A percentile compares a stretch with the other conserved stretches of the same genome.
Conservation (phyloP, 2,797 vertebrate genomes). For the Syngnathus acus region DNA sequence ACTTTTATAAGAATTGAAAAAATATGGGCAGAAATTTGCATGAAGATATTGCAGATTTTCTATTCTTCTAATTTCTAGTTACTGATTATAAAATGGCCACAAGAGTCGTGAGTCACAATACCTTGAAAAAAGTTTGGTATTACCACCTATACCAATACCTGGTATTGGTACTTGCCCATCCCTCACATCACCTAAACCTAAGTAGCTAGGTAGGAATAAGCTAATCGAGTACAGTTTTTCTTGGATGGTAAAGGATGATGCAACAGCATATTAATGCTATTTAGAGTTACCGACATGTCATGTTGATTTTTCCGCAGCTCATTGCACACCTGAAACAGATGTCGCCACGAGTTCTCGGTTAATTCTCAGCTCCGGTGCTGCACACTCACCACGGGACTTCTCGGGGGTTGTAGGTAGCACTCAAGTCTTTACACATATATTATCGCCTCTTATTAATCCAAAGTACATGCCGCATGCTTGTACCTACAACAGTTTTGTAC, state of each 20-base stretch:
- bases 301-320: constrained; percentile 14
- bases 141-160: no score
- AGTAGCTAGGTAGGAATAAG: not conserved
- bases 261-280: constrained; percentile 30
- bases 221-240: not conserved
- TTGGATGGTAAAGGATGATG: not conserved
- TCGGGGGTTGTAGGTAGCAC: constrained; percentile 54
- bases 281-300: constrained; percentile 40
- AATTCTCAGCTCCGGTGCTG: constrained; percentile 54
- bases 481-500: constrained; percentile 60
- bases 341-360: constrained; percentile 51
- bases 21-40: no score
- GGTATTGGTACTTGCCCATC: no score
- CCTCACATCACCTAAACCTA: no score
- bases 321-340: constrained; percentile 50
- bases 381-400: constrained; percentile 53
- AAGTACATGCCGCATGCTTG: constrained; percentile 64
- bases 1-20: no score
- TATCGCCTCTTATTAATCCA: constrained; percentile 63
- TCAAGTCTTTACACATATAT: constrained; percentile 62
- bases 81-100: no score
- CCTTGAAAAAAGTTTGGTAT: no score
- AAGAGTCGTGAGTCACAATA: no score
- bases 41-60: no score
- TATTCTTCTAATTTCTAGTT: no score